Evolutionary conservation across 2,797 vertebrate species (phyloP), one percentile per base, ranked within the genome.

Genomic region (Acrossocheilus fasciatus): DNA sequence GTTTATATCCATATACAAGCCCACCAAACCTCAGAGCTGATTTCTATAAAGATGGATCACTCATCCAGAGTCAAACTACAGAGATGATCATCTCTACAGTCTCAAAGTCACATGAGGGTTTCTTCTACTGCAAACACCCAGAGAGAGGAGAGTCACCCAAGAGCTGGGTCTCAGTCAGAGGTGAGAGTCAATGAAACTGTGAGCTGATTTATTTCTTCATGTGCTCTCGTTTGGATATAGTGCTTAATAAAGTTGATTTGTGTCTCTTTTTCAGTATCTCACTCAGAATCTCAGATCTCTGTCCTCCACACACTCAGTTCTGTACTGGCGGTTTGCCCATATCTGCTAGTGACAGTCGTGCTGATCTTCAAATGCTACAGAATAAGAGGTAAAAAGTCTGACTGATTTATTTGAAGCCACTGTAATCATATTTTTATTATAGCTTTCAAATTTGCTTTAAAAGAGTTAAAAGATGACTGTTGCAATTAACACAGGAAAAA

Each of bases 41-140:
- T 81, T 93, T 92, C 75, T 92, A 92, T 74, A 80, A 68, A 26
- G 88, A 90, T 47, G 54, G 47, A 9, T 41, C 82, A 83, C 75
- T 88, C 12, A 0, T 92, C 43, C 69, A 87, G 69, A 86, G n/a
- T 68, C 76, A 85, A 1, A 20, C 8, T 20, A 74, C 77, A 45
- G 23, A 7, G 76, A 87, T 26, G 0, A 92, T 93, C 81, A 77
- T 88, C 87, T 82, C 81, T 23, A 14, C 0, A 30, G 89, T 87
- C 50, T 89, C 81, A 5, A 79, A 85, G 86, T 89, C 91, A 80
- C 73, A 92, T 52, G 85, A 92, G 64, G 91, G 90, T 8, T 89
- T 91, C 70, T 92, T 92, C 72, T 83, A 30, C 68, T 93, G 91
- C 80, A 0, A 72, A 41, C 39, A 39, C 69, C 0, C 20, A 50